Conservation (phyloP, 2,113 vertebrate species). For the Sinosuthora webbiana region DNA sequence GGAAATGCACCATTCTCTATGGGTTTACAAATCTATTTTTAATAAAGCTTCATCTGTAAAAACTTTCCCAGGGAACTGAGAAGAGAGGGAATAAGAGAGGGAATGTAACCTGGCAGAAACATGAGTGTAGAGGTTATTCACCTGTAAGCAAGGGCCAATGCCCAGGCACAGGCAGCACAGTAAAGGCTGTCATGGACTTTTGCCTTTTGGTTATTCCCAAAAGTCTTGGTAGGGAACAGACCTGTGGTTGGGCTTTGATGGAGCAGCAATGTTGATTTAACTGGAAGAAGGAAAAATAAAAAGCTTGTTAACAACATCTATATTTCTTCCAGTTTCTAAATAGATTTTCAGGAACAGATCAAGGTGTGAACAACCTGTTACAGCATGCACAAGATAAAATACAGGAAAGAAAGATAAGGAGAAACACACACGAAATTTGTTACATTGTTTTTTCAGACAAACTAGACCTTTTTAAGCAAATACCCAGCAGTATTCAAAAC, state of each 20-base stretch:
- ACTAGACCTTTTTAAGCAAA: not conserved
- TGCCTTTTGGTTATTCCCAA: conserved; percentile 79
- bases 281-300: conserved; percentile 63
- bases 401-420: not conserved
- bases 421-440: not conserved
- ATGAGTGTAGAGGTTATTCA: conserved; percentile 10
- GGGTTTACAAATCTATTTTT: not conserved
- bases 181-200: conserved; percentile 93
- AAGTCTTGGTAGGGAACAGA: conserved; percentile 91
- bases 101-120: not conserved
- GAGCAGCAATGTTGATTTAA: conserved; percentile 87
- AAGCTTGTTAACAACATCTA: not conserved
- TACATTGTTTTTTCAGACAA: not conserved
- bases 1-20: not conserved
- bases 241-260: conserved; percentile 94
- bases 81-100: not conserved
- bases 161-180: conserved; percentile 92
- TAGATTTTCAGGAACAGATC: not conserved
- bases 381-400: not conserved
- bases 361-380: not conserved
- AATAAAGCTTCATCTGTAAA: not conserved
- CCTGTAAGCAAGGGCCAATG: conserved; percentile 91
- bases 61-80: not conserved
- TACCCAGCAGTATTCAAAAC: not conserved
- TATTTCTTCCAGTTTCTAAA: not conserved